These are phyloP conservation scores for Chlorodrepanis virens DNA, from an alignment of 2,113 vertebrate species.

Conservation along the genomic window DNA sequence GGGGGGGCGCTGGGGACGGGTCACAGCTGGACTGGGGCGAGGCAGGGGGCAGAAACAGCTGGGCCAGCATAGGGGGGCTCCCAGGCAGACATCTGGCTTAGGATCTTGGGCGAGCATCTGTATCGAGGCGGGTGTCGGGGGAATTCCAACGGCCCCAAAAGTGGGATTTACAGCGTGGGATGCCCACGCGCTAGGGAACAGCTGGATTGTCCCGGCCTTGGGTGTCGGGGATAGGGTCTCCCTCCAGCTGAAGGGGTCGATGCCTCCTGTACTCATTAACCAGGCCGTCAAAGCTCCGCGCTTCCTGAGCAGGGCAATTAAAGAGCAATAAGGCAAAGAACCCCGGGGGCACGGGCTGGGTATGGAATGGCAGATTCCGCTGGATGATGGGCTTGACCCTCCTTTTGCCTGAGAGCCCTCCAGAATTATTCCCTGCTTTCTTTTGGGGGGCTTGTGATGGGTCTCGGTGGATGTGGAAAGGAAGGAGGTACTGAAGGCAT, in stretches of 20 bases:
- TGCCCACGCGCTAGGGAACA: rapidly evolving
- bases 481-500: background rate
- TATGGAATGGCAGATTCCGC: background rate
- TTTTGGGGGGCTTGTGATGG: background rate
- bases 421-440: background rate
- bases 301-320: conserved; percentile 42
- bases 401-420: background rate
- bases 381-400: background rate
- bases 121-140: rapidly evolving
- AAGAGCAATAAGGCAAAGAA: background rate
- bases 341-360: background rate
- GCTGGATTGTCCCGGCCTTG: background rate
- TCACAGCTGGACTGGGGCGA: background rate
- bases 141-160: rapidly evolving
- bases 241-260: background rate
- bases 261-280: conserved; percentile 21
- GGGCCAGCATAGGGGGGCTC: background rate
- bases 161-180: background rate
- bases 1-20: background rate
- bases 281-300: background rate
- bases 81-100: background rate
- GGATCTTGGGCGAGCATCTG: background rate
- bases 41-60: background rate
- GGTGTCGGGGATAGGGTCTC: background rate
- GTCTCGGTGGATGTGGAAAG: background rate